Evolutionary conservation across 2,113 vertebrate genomes (phyloP).

Genomic region (Anhinga anhinga): DNA sequence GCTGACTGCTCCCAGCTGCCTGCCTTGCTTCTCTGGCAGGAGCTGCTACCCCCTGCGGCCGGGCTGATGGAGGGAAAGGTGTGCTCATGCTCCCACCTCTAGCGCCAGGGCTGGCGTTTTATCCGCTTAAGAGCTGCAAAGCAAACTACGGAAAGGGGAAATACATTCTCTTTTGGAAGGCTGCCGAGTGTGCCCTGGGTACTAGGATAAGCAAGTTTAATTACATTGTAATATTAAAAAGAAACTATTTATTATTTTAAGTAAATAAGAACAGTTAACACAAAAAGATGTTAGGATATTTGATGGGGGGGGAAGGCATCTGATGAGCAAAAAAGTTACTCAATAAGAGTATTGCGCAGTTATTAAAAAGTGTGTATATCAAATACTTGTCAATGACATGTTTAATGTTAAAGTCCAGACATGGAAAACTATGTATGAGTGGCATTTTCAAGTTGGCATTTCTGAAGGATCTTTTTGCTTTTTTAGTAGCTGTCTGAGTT

Average conservation of each 20-base stretch:
- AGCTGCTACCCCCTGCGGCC: background rate
- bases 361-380: background rate
- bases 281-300: background rate
- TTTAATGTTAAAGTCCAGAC: background rate
- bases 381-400: background rate
- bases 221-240: background rate
- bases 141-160: background rate
- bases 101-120: rapidly evolving
- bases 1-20: background rate
- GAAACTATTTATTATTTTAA: background rate
- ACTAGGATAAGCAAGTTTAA: background rate
- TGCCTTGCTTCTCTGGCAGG: background rate
- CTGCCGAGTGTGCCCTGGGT: background rate
- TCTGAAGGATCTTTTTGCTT: background rate
- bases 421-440: background rate
- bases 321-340: background rate
- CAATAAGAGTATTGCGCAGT: background rate
- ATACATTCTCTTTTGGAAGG: background rate
- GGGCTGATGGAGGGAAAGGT: background rate
- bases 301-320: background rate
- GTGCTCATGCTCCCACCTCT: background rate
- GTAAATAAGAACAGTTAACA: background rate
- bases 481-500: background rate
- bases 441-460: background rate
- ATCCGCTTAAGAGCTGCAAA: background rate